These are phyloP conservation scores for Drosophila tani DNA, from an alignment of 1,140 invertebrate species.

Conservation along the genomic window DNA sequence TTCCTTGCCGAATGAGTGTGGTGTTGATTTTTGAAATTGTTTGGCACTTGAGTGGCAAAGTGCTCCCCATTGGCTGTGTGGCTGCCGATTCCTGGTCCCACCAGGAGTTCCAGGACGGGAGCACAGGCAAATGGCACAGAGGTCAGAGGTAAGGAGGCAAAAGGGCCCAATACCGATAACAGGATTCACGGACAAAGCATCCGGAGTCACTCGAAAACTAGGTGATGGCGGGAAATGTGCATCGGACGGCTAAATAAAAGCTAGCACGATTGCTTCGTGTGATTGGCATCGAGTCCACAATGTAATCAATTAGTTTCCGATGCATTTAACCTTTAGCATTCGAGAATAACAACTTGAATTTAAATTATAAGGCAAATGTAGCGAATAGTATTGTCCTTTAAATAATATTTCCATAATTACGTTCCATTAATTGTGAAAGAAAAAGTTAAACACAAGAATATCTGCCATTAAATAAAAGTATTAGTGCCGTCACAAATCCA, in stretches of 20 bases:
- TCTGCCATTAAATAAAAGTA: slow-evolving; percentile 25
- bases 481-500: slow-evolving; percentile 26
- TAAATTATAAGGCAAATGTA: neutral
- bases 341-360: no score
- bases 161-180: slow-evolving; percentile 1
- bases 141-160: slow-evolving; percentile 14
- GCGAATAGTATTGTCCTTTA: neutral
- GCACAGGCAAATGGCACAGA: slow-evolving; percentile 37
- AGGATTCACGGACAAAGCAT: slow-evolving; percentile 21
- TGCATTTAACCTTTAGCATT: neutral
- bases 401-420: no score
- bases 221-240: slow-evolving; percentile 25
- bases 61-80: slow-evolving; percentile 62
- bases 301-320: neutral
- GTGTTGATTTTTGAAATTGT: slow-evolving; percentile 82
- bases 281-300: slow-evolving; percentile 9
- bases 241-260: slow-evolving; percentile 20
- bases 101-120: slow-evolving; percentile 42
- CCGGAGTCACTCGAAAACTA: slow-evolving; percentile 27
- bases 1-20: slow-evolving; percentile 32
- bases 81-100: slow-evolving; percentile 30
- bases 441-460: neutral
- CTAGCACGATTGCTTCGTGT: slow-evolving; percentile 4
- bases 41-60: slow-evolving; percentile 78
- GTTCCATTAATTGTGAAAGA: neutral